These are phyloP conservation scores for Griposia aprilina DNA, from an alignment of 2,888 invertebrate species.

Conservation along the genomic window DNA sequence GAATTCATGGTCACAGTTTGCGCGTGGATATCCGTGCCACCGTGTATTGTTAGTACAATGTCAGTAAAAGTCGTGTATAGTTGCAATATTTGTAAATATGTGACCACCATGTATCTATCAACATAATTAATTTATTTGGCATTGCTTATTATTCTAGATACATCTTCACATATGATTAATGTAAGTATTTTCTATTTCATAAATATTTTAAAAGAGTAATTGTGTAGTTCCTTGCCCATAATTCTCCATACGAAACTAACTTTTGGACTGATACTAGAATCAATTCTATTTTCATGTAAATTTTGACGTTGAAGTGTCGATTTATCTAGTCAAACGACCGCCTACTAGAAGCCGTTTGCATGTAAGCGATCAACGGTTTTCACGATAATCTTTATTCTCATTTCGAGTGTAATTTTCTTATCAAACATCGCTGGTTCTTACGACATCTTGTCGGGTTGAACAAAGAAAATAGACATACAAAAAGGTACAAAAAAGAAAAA, in stretches of 20 bases:
- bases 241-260: not conserved
- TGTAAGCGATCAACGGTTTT: no score
- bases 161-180: not conserved
- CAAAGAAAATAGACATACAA: no score
- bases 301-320: not conserved
- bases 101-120: not conserved
- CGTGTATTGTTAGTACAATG: not conserved
- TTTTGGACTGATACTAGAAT: not conserved
- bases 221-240: not conserved
- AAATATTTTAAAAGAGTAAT: not conserved
- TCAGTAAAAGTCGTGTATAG: not conserved
- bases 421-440: no score
- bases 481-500: no score
- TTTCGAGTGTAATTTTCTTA: no score
- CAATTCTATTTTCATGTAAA: not conserved
- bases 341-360: no score
- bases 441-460: no score
- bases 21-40: no score
- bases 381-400: no score
- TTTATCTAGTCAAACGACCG: no score
- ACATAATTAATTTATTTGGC: not conserved
- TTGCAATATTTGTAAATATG: not conserved
- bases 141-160: not conserved
- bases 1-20: no score
- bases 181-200: no score